A percentile compares a stretch with the other conserved stretches of the same genome.
Evolutionary conservation across 2,113 vertebrate genomes (phyloP).

Genomic region (Aspiorhynchus laticeps): DNA sequence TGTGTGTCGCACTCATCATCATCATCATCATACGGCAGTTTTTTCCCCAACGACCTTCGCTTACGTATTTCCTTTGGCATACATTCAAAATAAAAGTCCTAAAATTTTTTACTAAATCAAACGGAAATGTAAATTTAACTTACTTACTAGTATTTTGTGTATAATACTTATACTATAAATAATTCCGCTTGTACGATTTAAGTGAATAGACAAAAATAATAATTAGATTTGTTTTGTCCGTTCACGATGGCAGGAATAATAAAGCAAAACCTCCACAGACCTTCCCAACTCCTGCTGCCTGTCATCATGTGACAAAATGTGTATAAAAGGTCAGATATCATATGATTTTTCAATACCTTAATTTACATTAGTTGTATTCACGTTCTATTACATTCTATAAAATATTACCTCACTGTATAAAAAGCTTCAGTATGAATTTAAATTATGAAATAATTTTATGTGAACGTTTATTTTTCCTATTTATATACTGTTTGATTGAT

Average conservation of each 20-base stretch:
- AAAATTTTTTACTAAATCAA: not conserved
- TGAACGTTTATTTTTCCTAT: not conserved
- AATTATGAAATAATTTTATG: not conserved
- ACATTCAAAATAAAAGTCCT: conserved; percentile 32
- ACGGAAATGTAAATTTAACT: not conserved
- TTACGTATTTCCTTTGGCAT: conserved; percentile 8
- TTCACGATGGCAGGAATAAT: not conserved
- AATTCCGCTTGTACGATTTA: not conserved
- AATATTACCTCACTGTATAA: not conserved
- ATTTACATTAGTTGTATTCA: not conserved
- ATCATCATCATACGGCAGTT: not conserved
- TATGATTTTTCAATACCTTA: not conserved
- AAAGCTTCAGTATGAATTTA: not conserved
- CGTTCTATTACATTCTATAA: not conserved
- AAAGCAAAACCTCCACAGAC: not conserved
- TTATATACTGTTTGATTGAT: not conserved
- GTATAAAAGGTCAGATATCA: not conserved
- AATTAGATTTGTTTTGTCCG: not conserved
- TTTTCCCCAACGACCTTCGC: not conserved
- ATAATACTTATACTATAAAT: not conserved
- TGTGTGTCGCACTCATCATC: no score
- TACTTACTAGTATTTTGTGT: not conserved
- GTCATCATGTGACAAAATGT: not conserved
- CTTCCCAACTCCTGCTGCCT: not conserved
- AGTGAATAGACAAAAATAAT: not conserved